Evolutionary conservation across 2,797 vertebrate species (phyloP).

Genomic region (Melanotaenia parkinsoni): DNA sequence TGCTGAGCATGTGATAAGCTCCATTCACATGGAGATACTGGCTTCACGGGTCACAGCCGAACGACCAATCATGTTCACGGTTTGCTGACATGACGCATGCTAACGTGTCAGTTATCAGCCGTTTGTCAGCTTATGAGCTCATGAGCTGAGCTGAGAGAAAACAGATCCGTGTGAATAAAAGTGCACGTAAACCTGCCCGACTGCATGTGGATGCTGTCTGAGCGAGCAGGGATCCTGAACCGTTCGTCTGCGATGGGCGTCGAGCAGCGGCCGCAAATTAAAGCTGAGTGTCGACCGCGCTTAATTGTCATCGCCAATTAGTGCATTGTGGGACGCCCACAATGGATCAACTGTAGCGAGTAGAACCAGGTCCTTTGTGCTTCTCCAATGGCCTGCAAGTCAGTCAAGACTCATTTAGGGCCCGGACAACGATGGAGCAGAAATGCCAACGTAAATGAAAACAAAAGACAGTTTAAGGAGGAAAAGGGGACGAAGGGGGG

Average conservation of each 20-base stretch:
- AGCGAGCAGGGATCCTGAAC: constrained; percentile 21
- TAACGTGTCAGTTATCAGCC: not conserved
- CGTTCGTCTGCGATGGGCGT: constrained; percentile 61
- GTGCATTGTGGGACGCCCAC: constrained; percentile 90
- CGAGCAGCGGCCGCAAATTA: constrained; percentile 81
- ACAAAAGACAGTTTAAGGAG: constrained; percentile 82
- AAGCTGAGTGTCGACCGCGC: constrained; percentile 85
- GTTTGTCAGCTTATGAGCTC: constrained; percentile 20
- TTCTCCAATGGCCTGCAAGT: constrained; percentile 93
- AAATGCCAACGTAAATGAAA: constrained; percentile 90
- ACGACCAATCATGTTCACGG: not conserved
- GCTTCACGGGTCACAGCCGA: too few species aligned
- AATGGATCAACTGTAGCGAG: constrained; percentile 94
- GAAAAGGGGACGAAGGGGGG: constrained; percentile 66
- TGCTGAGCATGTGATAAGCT: not conserved
- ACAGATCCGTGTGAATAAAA: constrained; percentile 25
- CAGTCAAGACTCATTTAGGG: constrained; percentile 97
- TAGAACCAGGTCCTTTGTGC: constrained; percentile 90
- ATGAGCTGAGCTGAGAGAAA: constrained; percentile 12
- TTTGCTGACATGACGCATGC: not conserved
- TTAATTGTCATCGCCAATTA: constrained; percentile 98
- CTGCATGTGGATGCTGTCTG: constrained; percentile 44
- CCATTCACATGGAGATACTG: not conserved
- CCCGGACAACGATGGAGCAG: constrained; percentile 87
- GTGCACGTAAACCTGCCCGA: constrained; percentile 41